phyloP scores from a whole-genome alignment of 1,140 invertebrate genomes.

The Apis florea region DNA sequence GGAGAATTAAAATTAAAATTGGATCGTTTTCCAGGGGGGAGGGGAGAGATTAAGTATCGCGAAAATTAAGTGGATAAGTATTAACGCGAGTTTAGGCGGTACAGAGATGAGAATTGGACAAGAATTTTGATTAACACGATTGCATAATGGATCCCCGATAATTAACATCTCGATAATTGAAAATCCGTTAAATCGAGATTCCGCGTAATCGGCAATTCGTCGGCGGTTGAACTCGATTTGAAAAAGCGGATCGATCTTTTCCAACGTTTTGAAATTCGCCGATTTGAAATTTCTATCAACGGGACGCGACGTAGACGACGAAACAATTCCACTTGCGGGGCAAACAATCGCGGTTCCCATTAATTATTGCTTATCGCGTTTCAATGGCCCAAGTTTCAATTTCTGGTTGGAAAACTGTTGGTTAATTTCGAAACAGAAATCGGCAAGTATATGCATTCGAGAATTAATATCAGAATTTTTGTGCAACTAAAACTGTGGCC shows the following conservation, averaged over 20 bases:
- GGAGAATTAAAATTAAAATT: too few relatives aligned
- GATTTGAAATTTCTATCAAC: not conserved
- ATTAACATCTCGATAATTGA: not conserved
- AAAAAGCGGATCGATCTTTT: not conserved
- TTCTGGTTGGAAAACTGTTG: not conserved
- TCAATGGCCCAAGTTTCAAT: not conserved
- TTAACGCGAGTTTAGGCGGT: not conserved
- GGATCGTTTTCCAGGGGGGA: too few relatives aligned
- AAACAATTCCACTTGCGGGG: constrained; percentile 20
- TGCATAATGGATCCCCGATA: not conserved
- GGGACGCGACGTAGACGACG: not conserved
- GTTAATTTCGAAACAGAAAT: constrained; percentile 1
- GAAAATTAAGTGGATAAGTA: too few relatives aligned
- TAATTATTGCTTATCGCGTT: constrained; percentile 25
- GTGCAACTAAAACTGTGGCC: too few relatives aligned
- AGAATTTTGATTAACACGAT: not conserved
- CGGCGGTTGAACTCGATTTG: too few relatives aligned
- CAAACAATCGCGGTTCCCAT: constrained; percentile 25
- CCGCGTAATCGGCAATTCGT: not conserved
- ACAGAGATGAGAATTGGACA: not conserved
- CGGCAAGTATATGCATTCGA: not conserved
- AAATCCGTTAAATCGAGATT: not conserved
- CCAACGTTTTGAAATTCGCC: not conserved
- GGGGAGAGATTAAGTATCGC: too few relatives aligned
- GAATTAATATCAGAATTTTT: too few relatives aligned